Evolutionary conservation across 2,888 invertebrate species (phyloP), one percentile per base, ranked within the genome.

Genomic region (Baronia brevicornis): DNA sequence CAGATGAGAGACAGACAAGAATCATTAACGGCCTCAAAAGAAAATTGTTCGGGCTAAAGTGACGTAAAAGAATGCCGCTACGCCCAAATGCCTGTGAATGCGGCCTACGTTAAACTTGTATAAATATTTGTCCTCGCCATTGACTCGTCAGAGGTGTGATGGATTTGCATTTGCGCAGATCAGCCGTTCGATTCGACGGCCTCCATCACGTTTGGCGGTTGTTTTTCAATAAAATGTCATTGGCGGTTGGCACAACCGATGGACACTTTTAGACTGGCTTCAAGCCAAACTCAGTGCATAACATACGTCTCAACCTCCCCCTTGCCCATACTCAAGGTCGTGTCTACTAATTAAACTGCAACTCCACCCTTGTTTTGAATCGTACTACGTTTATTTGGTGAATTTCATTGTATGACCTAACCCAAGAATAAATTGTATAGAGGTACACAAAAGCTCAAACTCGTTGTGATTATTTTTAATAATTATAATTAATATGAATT

Each of bases 121-220:
- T 77, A 75, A 66, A 73, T 69, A 60, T 78, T 79, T 61, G 80
- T 70, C 84, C 84, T 82, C 79, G 82, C 75, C 79, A 82, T 82
- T 84, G 82, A 84, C 79, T 78, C 62, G 63, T 63, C 61, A 62
- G 75, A 71, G 71, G 68, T 60, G 53, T 69, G 72, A 74, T 77
- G 65, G 70, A 73, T 77, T 64, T 68, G n/a, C n/a, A 73, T 77
- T 64, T 27, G 72, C 69, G 62, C 71, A 61, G 65, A 68, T 68
- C 70, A 67, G 57, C 51, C 49, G 56, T 60, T 60, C 65, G 57
- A 69, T 65, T 62, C 54, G 60, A 48, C 63, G 71, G 66, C 67
- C 73, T 72, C 70, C 58, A 62, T 61, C 60, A 50, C 61, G 66
- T 68, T 63, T 60, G 69, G 62, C 69, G 67, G 70, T 75, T 77